phyloP scores from a whole-genome alignment of 2,888 invertebrate genomes.

The Sepiola atlantica region DNA sequence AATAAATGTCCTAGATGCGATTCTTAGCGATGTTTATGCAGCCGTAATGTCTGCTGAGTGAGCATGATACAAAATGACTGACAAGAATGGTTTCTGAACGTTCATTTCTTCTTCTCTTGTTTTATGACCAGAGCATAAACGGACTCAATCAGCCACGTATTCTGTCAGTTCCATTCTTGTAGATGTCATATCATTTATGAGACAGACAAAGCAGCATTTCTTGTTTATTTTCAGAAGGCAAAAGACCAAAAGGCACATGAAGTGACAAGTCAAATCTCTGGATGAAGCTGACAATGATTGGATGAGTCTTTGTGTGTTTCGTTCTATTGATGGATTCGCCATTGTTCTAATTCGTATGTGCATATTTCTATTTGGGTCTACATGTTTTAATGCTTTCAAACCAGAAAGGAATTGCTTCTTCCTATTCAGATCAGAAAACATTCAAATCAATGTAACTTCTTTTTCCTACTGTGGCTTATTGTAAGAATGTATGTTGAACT shows the following conservation, averaged over 20 bases:
- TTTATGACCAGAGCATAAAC: slow-evolving; percentile 2
- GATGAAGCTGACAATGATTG: slow-evolving; percentile 24
- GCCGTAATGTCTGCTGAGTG: not conserved
- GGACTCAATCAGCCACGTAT: not conserved
- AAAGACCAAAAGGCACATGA: not conserved
- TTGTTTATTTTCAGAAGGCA: not conserved
- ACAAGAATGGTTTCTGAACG: not conserved
- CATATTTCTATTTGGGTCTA: not conserved
- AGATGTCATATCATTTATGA: not conserved
- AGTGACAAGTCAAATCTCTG: slow-evolving; percentile 5
- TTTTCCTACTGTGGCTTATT: not conserved
- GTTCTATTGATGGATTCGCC: not conserved
- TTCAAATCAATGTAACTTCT: not conserved
- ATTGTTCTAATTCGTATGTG: not conserved
- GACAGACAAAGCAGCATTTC: not conserved
- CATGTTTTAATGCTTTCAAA: not conserved
- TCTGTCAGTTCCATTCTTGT: not conserved
- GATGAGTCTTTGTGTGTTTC: not conserved
- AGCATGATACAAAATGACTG: not conserved
- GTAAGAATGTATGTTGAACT: not conserved
- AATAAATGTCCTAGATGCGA: not conserved
- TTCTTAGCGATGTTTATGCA: too few species aligned
- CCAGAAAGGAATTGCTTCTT: not conserved
- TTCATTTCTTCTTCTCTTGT: not conserved
- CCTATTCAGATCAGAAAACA: not conserved